Base-by-base conservation (phyloP, 2,113 vertebrate species). In the Glareola pratincola region DNA sequence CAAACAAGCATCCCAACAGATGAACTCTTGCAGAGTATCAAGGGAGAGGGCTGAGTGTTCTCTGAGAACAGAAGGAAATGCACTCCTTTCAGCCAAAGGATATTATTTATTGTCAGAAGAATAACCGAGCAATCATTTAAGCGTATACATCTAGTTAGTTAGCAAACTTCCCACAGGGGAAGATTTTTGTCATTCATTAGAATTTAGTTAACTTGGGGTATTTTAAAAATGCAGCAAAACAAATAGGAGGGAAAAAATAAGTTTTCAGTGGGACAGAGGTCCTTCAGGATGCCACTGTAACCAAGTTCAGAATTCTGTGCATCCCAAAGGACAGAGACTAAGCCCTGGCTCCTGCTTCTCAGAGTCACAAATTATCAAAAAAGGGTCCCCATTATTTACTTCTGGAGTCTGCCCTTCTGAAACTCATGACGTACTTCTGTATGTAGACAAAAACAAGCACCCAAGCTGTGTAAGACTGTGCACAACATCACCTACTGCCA, bases 401-500 rank as follows among this genome's bases (percentile, higher is more conserved):
- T 84, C 50, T 69, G 67, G 39, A 51, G 2, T 26, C 19, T 72
- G 51, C n/a, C 48, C 43, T 75, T 68, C 29, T 15, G 43, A 68
- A 72, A 19, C 26, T 63, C 57, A n/a, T 1, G 7, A 20, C 22
- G 12, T 37, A 45, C 15, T 57, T 50, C 32, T 47, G 16, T 32
- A 47, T 37, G 14, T 5, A 48, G 56, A n/a, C 17, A 71, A 21
- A 71, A 67, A 12, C 21, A 30, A 1, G 5, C 8, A 34, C n/a
- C 53, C 45, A 62, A 18, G 30, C 16, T 64, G 26, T 21, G 8
- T 7, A 19, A 4, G 15, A 47, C 0, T 41, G 20, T 27, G 29
- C 39, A 73, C 30, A 37, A 6, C 0, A 0, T 30, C 68, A 39
- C 22, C 53, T 85, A 57, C 53, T n/a, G 21, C 4, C 73, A n/a